A percentile compares a stretch with the other conserved stretches of the same genome.
Conservation (phyloP, 2,888 invertebrate genomes). For the Cordilura impudica region DNA sequence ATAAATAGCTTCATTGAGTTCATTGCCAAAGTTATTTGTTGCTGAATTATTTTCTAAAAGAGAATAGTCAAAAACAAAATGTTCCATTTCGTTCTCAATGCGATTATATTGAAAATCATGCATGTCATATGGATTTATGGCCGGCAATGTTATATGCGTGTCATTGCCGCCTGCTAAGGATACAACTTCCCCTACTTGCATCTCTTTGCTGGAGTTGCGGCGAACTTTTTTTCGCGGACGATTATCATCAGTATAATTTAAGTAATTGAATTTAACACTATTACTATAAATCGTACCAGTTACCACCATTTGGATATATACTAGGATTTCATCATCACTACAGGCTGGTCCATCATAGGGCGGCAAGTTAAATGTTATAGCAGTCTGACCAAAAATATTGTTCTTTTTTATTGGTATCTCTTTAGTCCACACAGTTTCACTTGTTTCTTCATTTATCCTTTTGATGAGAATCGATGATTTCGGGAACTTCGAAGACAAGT, state of each 20-base stretch:
- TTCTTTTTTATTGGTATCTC: neutral
- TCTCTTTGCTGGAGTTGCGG: neutral
- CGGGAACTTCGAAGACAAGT: neutral
- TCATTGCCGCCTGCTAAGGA: neutral
- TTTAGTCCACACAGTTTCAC: neutral
- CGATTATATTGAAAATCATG: neutral
- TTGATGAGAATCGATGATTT: conserved; percentile 1
- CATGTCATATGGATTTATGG: neutral
- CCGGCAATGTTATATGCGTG: neutral
- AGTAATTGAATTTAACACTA: conserved; percentile 9
- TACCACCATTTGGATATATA: conserved; percentile 5
- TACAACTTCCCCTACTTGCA: neutral
- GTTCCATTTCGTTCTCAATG: too few species aligned
- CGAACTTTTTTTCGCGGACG: neutral
- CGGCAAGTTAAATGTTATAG: conserved; percentile 29
- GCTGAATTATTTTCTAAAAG: too few species aligned
- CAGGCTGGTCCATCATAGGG: neutral
- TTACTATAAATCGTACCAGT: conserved; percentile 15
- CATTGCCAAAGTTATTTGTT: too few species aligned
- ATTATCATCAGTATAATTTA: conserved; percentile 2
- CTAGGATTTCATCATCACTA: conserved; percentile 23
- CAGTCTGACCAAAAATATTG: conserved; percentile 11
- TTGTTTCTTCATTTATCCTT: conserved; percentile 7
- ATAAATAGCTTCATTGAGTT: too few species aligned
- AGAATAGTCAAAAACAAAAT: too few species aligned